Conservation (phyloP, 2,888 invertebrate species). For the Abrostola tripartita region DNA sequence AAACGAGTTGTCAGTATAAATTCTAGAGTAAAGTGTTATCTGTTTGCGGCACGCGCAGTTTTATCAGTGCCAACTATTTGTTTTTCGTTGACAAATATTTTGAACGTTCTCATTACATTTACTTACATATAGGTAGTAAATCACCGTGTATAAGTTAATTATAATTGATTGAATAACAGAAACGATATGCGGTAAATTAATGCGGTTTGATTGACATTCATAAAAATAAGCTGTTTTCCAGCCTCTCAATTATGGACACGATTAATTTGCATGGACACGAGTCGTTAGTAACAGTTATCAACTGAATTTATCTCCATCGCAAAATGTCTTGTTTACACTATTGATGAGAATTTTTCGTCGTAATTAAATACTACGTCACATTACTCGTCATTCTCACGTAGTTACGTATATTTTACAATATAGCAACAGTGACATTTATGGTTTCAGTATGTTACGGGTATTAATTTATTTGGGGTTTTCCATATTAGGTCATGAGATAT, state of each 20-base stretch:
- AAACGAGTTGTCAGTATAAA: conserved; percentile 53
- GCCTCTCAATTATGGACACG: not conserved
- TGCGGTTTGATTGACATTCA: not conserved
- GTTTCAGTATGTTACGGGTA: too few species aligned
- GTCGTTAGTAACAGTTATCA: not conserved
- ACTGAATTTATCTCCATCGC: conserved; percentile 2
- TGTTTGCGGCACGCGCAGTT: conserved; percentile 76
- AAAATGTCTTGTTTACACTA: not conserved
- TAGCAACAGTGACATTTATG: too few species aligned
- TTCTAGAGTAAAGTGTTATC: conserved; percentile 70
- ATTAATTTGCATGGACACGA: not conserved
- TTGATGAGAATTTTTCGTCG: not conserved
- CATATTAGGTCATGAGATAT: too few species aligned
- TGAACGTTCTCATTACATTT: conserved; percentile 59
- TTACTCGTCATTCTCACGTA: not conserved
- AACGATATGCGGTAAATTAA: too few species aligned
- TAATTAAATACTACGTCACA: not conserved
- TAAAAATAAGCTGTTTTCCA: not conserved
- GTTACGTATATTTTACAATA: not conserved
- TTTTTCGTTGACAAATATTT: conserved; percentile 74
- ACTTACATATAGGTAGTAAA: conserved; percentile 45
- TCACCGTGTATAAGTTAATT: conserved; percentile 23
- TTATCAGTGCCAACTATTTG: conserved; percentile 76
- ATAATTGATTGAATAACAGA: not conserved
- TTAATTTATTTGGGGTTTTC: too few species aligned